These are phyloP conservation scores for Polyommatus icarus DNA, from an alignment of 2,888 invertebrate species.

Conservation along the genomic window DNA sequence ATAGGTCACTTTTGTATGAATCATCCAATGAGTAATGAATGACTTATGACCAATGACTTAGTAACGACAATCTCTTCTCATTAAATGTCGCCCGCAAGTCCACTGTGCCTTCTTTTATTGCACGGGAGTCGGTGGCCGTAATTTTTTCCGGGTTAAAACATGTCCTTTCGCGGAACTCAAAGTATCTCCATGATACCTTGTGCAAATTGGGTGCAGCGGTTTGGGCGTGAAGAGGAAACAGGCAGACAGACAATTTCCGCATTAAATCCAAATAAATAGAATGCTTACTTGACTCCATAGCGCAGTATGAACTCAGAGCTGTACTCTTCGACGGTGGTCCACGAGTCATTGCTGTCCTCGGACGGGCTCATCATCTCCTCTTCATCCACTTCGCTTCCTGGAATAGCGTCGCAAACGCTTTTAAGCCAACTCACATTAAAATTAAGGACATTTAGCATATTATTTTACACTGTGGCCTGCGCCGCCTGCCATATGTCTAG, in stretches of 20 bases:
- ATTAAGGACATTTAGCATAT: background rate
- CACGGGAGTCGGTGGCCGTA: no score
- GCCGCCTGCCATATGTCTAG: no score
- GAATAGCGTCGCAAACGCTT: slow-evolving; percentile 36
- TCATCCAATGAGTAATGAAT: background rate
- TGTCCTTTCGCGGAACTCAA: no score
- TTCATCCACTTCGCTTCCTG: slow-evolving; percentile 87
- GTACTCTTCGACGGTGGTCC: slow-evolving; percentile 89
- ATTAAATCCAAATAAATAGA: background rate
- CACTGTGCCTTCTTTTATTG: no score
- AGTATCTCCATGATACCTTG: no score
- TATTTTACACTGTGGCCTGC: background rate
- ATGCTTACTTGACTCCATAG: slow-evolving; percentile 81
- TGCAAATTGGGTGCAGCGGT: no score
- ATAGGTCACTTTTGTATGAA: background rate
- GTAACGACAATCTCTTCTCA: no score
- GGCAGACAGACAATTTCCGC: no score
- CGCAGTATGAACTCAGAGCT: slow-evolving; percentile 89
- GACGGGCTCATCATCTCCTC: slow-evolving; percentile 86
- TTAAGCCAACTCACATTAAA: slow-evolving; percentile 22
- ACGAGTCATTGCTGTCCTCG: slow-evolving; percentile 91
- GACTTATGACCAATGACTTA: no score
- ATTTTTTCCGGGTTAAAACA: no score
- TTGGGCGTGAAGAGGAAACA: no score
- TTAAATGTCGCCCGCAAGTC: no score